Percentiles rank a stretch among this genome's conserved stretches.
Evolutionary conservation across 2,113 vertebrate species (phyloP).

Genomic region (Microtus richardsoni): DNA sequence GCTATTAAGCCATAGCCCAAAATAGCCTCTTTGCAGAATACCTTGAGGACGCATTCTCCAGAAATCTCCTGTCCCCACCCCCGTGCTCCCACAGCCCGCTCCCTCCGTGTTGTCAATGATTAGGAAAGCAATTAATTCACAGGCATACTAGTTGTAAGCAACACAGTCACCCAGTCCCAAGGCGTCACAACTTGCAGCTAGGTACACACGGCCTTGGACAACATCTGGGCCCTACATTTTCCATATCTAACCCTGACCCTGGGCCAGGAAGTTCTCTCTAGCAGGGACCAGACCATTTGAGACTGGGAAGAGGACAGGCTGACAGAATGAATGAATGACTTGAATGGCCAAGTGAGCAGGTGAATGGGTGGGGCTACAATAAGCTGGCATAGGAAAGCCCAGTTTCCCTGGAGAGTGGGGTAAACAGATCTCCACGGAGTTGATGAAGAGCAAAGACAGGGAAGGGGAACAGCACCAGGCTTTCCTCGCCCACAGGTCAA

Average conservation of each 20-base stretch:
- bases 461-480: too few species aligned
- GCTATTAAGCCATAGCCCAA: background rate
- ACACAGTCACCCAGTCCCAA: background rate
- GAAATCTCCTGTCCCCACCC: background rate
- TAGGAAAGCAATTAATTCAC: background rate
- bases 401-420: background rate
- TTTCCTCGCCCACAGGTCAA: background rate
- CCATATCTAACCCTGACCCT: background rate
- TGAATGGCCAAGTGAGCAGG: background rate
- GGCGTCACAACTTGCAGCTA: fast-evolving
- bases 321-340: background rate
- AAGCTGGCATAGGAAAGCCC: background rate
- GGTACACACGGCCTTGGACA: fast-evolving
- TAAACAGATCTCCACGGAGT: background rate
- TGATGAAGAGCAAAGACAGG: background rate
- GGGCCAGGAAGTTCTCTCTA: background rate
- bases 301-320: too few species aligned
- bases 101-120: background rate
- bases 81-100: background rate
- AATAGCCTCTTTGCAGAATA: background rate
- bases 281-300: background rate
- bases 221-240: background rate
- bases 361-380: background rate
- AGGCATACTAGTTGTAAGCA: background rate
- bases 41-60: background rate